A percentile compares a stretch with the other conserved stretches of the same genome.
Conservation (phyloP, 2,113 vertebrate species). For the Pomatorhinus ruficollis region DNA sequence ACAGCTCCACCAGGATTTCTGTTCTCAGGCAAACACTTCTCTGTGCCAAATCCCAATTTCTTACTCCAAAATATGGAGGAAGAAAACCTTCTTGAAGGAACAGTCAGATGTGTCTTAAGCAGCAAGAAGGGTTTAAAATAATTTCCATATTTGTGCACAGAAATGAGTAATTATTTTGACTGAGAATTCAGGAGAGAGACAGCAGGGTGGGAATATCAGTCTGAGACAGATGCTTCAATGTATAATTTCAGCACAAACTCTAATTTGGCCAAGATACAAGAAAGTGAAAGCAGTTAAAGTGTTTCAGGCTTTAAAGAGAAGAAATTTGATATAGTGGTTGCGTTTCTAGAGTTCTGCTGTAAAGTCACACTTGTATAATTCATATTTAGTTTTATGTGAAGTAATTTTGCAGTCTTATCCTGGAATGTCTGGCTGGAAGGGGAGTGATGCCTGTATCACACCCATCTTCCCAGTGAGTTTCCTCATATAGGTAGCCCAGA, state of each 20-base stretch:
- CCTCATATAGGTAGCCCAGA: background rate
- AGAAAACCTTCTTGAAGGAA: background rate
- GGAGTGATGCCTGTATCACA: background rate
- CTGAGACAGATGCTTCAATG: conserved; percentile 7
- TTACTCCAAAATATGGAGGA: background rate
- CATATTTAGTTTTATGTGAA: background rate
- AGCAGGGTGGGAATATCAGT: background rate
- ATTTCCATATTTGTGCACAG: background rate
- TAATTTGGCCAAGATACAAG: background rate
- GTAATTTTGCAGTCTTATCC: background rate
- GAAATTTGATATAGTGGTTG: background rate
- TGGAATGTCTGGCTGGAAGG: background rate
- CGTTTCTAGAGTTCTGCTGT: background rate
- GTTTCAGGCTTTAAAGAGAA: background rate
- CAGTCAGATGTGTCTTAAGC: background rate
- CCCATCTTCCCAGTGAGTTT: background rate
- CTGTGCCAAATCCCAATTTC: background rate
- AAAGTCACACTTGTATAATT: background rate
- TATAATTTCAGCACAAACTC: background rate
- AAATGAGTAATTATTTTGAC: conserved; percentile 55
- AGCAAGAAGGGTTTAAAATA: background rate
- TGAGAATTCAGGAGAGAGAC: background rate
- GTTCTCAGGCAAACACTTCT: background rate
- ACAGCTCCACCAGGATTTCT: background rate
- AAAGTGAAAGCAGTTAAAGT: background rate